Percentiles rank a stretch among this genome's conserved stretches.
Conservation (phyloP, 2,113 vertebrate species). For the Microtus oregoni region DNA sequence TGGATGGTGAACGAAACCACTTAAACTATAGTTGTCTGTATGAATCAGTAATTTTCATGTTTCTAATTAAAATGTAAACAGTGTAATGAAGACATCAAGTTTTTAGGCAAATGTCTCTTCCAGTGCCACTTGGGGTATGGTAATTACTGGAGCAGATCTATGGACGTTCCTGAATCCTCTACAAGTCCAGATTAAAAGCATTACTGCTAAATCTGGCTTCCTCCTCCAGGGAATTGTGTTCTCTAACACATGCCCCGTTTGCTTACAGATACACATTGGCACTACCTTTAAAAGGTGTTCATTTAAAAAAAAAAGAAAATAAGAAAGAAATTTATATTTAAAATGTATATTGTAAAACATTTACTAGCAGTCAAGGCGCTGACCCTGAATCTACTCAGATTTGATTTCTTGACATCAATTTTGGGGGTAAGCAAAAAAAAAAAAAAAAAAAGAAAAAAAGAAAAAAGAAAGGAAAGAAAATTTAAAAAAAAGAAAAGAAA, state of each 20-base stretch:
- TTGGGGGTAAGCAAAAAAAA: neutral
- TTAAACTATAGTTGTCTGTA: constrained; percentile 90
- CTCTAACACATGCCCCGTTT: constrained; percentile 94
- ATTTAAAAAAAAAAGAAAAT: constrained; percentile 81
- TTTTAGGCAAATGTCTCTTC: constrained; percentile 97
- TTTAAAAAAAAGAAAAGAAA: neutral
- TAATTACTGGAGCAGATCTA: constrained; percentile 98
- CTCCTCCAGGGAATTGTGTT: constrained; percentile 93
- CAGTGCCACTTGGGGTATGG: constrained; percentile 97
- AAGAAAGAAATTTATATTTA: constrained; percentile 70
- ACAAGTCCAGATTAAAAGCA: constrained; percentile 98
- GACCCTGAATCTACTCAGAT: constrained; percentile 62
- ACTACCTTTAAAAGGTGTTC: constrained; percentile 84
- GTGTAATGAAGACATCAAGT: constrained; percentile 98
- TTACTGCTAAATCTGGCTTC: constrained; percentile 96
- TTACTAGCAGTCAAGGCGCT: constrained; percentile 68
- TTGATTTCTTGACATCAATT: constrained; percentile 37
- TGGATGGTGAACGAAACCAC: constrained; percentile 87
- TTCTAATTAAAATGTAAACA: constrained; percentile 99
- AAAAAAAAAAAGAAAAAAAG: too few relatives aligned
- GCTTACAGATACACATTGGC: constrained; percentile 86
- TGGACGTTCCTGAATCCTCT: constrained; percentile 95
- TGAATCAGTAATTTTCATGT: constrained; percentile 94
- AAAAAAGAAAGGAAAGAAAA: neutral
- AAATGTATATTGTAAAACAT: constrained; percentile 79